A percentile compares a stretch with the other conserved stretches of the same genome.
These are phyloP conservation scores for Pandion haliaetus DNA, from an alignment of 2,113 vertebrate genomes.

Conservation along the genomic window DNA sequence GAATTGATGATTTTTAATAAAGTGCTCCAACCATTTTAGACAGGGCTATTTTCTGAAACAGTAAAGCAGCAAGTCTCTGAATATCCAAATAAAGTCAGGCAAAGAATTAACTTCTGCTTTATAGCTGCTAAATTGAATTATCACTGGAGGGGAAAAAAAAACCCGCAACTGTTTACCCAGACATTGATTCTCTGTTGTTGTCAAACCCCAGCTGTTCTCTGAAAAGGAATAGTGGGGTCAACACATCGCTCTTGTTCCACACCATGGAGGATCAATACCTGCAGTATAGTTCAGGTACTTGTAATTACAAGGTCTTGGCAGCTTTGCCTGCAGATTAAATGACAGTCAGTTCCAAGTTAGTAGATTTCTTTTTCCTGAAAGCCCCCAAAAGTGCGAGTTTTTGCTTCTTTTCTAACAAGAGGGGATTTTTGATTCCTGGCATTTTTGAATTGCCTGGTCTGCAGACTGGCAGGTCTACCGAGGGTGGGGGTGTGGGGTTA, in stretches of 20 bases:
- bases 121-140: slow-evolving; percentile 13
- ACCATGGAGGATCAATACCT: background rate
- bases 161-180: background rate
- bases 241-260: background rate
- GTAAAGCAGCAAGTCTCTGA: background rate
- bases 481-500: background rate
- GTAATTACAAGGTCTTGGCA: background rate
- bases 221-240: background rate
- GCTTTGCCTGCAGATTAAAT: slow-evolving; percentile 6
- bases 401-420: background rate
- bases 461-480: accelerated
- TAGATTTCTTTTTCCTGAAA: background rate
- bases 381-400: background rate
- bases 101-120: slow-evolving; percentile 5
- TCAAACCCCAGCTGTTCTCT: background rate
- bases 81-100: background rate
- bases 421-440: background rate
- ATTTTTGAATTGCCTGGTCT: background rate
- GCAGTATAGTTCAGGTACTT: background rate
- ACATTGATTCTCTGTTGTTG: slow-evolving; percentile 9
- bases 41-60: background rate
- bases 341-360: background rate
- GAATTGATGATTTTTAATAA: background rate
- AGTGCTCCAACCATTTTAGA: background rate
- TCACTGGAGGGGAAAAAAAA: background rate